Conservation (phyloP, 1,140 invertebrate species). For the Tenebrio molitor region DNA sequence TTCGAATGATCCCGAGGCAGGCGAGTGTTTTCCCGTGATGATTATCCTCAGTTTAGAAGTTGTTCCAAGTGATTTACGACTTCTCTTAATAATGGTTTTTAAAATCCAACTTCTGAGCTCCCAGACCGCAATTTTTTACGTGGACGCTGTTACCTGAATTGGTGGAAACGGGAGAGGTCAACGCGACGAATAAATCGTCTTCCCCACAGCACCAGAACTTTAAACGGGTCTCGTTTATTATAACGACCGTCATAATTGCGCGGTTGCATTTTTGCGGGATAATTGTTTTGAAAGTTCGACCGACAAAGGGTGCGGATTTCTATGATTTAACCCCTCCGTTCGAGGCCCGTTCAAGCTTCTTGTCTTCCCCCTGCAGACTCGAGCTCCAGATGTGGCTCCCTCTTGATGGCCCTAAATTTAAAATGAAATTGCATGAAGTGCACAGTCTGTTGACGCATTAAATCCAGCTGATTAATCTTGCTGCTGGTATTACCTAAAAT, state of each 20-base stretch:
- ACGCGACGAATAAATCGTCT: background rate
- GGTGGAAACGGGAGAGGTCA: background rate
- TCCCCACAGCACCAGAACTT: background rate
- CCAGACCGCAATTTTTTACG: background rate
- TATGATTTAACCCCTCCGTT: constrained; percentile 26
- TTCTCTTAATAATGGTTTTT: background rate
- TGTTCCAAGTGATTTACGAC: background rate
- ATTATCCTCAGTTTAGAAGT: too few species aligned
- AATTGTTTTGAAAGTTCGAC: constrained; percentile 19
- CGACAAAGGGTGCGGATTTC: constrained; percentile 24
- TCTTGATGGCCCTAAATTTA: constrained; percentile 3
- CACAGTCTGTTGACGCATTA: background rate
- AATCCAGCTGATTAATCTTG: too few species aligned
- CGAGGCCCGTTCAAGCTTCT: background rate
- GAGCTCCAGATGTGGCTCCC: constrained; percentile 21
- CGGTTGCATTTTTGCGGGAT: background rate
- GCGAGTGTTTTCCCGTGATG: too few species aligned
- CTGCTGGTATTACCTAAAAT: too few species aligned
- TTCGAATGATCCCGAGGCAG: background rate
- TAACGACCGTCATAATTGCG: constrained; percentile 13
- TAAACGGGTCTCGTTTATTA: background rate
- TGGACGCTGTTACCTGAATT: background rate
- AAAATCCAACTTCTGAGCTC: background rate
- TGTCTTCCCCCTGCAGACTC: background rate
- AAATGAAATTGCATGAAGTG: constrained; percentile 2